Base-by-base conservation (phyloP, 2,888 invertebrate species). In the Serrognathus titanus region DNA sequence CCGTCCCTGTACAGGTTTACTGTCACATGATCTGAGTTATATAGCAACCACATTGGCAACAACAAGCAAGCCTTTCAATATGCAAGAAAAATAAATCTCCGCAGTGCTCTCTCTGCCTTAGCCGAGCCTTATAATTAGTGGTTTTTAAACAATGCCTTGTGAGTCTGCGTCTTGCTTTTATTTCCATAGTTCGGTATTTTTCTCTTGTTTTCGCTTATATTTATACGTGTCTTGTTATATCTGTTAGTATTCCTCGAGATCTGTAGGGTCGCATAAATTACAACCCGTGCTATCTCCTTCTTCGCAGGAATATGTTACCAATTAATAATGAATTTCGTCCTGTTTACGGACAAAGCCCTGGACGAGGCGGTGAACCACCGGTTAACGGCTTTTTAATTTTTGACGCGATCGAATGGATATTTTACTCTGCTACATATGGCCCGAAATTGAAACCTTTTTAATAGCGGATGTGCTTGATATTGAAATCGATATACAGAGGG, bases 21-120 rank as follows among this genome's bases (percentile, higher is more conserved):
- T 75, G 75, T 75, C 75, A 73, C 72, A 73, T 71, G 73, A 74
- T 74, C 74, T 76, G 73, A 77, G 75, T 77, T 76, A 77, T 76
- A 75, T 69, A 69, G 75, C 76, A 71, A 73, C 72, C 65, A 69
- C 72, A 68, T 70, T 70, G 72, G 70, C 71, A 71, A 70, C 71
- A 67, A 69, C 71, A 72, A 72, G 68, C 70, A 63, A 68, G 73
- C 67, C 74, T 75, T 75, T 76, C 76, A 76, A 76, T 77, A 77
- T 76, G 75, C 77, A 76, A 76, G 76, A 76, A 76, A 76, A 76
- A 76, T 77, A 76, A 77, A 77, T 77, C 75, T 76, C 72, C 65
- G 62, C 64, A 31, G 6, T 31, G 24, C 24, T 31, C 66, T 61
- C 63, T 66, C 64, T 66, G 65, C 67, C 69, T 66, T 68, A 71